These are phyloP conservation scores for Cantharis rustica DNA, from an alignment of 2,888 invertebrate species.

Conservation along the genomic window DNA sequence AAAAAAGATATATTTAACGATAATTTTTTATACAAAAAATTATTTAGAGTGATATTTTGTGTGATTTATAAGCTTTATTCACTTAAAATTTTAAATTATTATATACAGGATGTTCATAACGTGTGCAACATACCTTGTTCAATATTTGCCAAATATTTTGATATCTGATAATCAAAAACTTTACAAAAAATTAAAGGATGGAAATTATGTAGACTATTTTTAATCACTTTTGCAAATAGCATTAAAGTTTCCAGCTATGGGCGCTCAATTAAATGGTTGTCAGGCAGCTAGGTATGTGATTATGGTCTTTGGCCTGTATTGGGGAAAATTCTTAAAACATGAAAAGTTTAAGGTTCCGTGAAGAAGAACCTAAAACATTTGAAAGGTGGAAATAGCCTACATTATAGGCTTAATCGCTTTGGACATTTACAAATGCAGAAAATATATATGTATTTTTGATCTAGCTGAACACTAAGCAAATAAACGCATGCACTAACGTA, in stretches of 20 bases:
- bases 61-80: background rate
- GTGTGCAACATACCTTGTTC: background rate
- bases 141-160: background rate
- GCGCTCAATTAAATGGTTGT: too few species aligned
- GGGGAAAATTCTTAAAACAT: too few species aligned
- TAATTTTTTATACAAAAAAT: background rate
- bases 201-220: background rate
- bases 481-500: background rate
- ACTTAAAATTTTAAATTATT: background rate
- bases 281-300: too few species aligned
- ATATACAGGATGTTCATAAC: background rate
- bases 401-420: too few species aligned
- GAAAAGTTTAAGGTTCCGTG: too few species aligned
- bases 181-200: background rate
- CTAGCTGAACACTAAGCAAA: background rate
- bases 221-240: background rate
- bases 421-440: too few species aligned
- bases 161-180: background rate
- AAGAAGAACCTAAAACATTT: too few species aligned
- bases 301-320: too few species aligned
- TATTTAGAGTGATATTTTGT: constrained; percentile 13
- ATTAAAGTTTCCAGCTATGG: too few species aligned
- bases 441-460: background rate
- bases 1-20: background rate
- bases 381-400: too few species aligned